Evolutionary conservation across 1,140 invertebrate species (phyloP).

Genomic region (Brachystomella parvula): DNA sequence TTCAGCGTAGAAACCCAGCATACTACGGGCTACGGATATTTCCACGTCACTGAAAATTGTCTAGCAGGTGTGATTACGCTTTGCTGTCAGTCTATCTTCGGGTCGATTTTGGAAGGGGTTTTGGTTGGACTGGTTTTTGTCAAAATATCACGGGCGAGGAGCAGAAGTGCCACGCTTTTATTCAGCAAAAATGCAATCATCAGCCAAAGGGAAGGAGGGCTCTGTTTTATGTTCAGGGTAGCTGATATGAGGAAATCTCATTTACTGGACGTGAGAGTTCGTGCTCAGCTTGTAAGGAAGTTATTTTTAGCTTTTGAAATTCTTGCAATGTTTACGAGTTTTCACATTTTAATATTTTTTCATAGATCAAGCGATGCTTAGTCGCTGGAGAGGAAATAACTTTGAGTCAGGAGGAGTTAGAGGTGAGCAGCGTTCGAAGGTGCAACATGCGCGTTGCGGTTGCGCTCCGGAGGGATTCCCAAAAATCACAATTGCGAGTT

Average conservation of each 20-base stretch:
- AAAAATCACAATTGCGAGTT: no score
- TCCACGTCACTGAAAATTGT: conserved; percentile 16
- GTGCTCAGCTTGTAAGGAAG: conserved; percentile 78
- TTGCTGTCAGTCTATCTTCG: conserved; percentile 15
- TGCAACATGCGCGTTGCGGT: no score
- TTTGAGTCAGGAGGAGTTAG: conserved; percentile 72
- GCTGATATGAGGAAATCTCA: conserved; percentile 83
- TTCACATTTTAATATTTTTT: no score
- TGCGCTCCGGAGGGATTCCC: no score
- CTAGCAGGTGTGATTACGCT: background rate
- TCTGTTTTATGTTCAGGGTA: conserved; percentile 26
- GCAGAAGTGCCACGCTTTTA: conserved; percentile 82
- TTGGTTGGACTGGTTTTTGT: conserved; percentile 82
- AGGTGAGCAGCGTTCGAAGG: no score
- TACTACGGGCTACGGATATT: conserved; percentile 18
- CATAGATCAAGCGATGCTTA: conserved; percentile 70
- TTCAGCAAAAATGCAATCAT: conserved; percentile 86
- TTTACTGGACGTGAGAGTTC: conserved; percentile 80
- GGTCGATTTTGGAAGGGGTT: conserved; percentile 27
- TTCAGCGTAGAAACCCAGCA: conserved; percentile 22
- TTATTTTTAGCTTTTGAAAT: no score
- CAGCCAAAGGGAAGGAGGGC: conserved; percentile 67
- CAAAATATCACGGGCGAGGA: conserved; percentile 77
- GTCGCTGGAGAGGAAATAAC: conserved; percentile 69
- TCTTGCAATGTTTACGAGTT: no score